Evolutionary conservation across 2,888 invertebrate species (phyloP), one percentile per base, ranked within the genome.

Genomic region (Busseola fusca): DNA sequence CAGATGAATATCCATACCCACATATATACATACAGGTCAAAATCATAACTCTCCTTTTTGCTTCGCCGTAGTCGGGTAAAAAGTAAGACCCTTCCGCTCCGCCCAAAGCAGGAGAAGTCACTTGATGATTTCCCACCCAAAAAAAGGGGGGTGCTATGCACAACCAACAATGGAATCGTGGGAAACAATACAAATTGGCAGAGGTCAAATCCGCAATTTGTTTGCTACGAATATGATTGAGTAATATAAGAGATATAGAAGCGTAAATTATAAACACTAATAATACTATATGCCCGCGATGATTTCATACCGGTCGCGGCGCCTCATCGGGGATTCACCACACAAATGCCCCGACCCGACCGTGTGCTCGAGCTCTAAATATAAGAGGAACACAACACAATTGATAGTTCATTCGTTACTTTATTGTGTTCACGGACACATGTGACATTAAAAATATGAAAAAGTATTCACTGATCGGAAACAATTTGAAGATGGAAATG

Each of bases 401-500:
- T 72, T 70, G 54, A 40, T 74, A 71, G 48, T 68, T 74, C 68
- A 78, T 81, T 81, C 74, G 75, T 76, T 74, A 74, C 60, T 81
- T 67, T 72, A 70, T n/a, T 74, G 60, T 59, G 45, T 57, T 63
- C 34, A 69, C 54, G 58, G 57, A 76, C 65, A 69, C 64, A 60
- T 48, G 64, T 68, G 18, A 56, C 21, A 40, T 54, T 34, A 59
- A 30, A 72, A 86, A 68, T 62, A 91, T 90, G 89, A 89, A 91
- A 83, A 88, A 87, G 68, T 90, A 89, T 78, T 78, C 82, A 7
- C 58, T 91, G 21, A 75, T 84, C 21, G 91, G 90, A 16, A 88
- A 86, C 71, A 88, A 90, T 78, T 83, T 91, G 69, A 84, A 84
- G 60, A 87, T 92, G 81, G 87, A 88, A 68, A 84, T 91, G 79